Conservation (phyloP, 2,888 invertebrate genomes). For the Drosophila kanekoi region DNA sequence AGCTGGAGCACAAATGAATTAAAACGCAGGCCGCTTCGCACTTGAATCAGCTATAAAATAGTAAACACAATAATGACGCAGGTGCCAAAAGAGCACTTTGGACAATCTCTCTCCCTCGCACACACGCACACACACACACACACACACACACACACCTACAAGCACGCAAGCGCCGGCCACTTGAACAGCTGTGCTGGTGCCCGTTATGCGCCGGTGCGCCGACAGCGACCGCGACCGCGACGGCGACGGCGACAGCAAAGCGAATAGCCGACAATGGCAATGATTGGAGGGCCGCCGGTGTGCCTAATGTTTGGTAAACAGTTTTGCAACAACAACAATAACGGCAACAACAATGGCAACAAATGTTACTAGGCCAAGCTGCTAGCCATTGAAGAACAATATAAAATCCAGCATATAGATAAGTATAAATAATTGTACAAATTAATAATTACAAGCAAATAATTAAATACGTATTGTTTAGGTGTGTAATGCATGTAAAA, state of each 20-base stretch:
- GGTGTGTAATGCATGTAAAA: slow-evolving; percentile 14
- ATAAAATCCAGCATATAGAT: slow-evolving; percentile 13
- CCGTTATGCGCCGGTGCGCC: slow-evolving; percentile 61
- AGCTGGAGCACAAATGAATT: slow-evolving; percentile 15
- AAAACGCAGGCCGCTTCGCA: slow-evolving; percentile 7
- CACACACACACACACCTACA: not conserved
- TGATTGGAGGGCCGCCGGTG: slow-evolving; percentile 41
- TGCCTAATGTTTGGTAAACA: slow-evolving; percentile 41
- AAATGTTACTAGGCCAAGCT: slow-evolving; percentile 45
- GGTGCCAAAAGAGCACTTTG: slow-evolving; percentile 28
- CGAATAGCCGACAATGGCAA: slow-evolving; percentile 59
- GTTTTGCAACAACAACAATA: slow-evolving; percentile 10
- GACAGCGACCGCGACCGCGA: slow-evolving; percentile 1
- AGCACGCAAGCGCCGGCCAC: slow-evolving; percentile 27
- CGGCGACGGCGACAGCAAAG: slow-evolving; percentile 10
- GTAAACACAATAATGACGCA: slow-evolving; percentile 26
- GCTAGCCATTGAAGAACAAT: slow-evolving; percentile 24
- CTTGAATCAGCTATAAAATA: slow-evolving; percentile 20
- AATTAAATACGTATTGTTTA: slow-evolving; percentile 24
- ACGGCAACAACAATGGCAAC: not conserved
- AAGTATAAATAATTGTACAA: slow-evolving; percentile 12
- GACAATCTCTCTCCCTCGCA: not conserved
- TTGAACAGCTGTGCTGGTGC: slow-evolving; percentile 43
- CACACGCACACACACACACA: slow-evolving; percentile 12
- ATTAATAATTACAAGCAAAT: slow-evolving; percentile 17